These are phyloP conservation scores for Eutrigla gurnardus DNA, from an alignment of 2,797 vertebrate genomes.

Conservation along the genomic window DNA sequence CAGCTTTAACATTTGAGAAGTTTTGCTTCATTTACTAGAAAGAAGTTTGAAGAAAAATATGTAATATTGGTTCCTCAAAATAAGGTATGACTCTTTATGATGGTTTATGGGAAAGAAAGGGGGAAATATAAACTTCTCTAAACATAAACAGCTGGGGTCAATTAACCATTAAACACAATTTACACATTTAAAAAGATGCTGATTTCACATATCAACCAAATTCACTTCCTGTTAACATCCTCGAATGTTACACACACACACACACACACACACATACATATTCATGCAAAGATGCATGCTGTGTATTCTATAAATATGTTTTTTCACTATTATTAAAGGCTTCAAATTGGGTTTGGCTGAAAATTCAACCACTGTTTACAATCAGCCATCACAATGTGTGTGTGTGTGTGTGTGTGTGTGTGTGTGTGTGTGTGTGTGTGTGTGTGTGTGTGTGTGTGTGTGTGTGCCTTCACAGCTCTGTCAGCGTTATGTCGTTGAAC, in stretches of 20 bases:
- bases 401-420: too few relatives aligned
- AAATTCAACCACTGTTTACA: background rate
- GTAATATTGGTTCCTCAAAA: too few relatives aligned
- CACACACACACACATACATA: background rate
- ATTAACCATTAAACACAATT: background rate
- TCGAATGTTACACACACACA: background rate
- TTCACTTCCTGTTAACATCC: background rate
- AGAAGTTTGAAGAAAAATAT: too few relatives aligned
- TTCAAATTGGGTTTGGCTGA: background rate
- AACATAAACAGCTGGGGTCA: background rate
- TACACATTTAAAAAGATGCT: background rate
- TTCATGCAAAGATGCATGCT: background rate
- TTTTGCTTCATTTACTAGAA: too few relatives aligned
- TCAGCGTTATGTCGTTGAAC: conserved; percentile 2
- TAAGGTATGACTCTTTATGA: background rate
- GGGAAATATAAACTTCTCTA: conserved; percentile 6
- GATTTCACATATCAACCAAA: background rate
- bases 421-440: background rate
- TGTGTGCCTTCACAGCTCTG: background rate
- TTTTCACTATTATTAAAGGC: background rate
- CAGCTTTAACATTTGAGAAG: too few relatives aligned
- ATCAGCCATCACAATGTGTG: background rate
- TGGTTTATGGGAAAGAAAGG: background rate
- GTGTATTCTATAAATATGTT: background rate
- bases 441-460: too few relatives aligned